Base-by-base conservation (phyloP, 1,140 invertebrate species). In the Cotesia vestalis region DNA sequence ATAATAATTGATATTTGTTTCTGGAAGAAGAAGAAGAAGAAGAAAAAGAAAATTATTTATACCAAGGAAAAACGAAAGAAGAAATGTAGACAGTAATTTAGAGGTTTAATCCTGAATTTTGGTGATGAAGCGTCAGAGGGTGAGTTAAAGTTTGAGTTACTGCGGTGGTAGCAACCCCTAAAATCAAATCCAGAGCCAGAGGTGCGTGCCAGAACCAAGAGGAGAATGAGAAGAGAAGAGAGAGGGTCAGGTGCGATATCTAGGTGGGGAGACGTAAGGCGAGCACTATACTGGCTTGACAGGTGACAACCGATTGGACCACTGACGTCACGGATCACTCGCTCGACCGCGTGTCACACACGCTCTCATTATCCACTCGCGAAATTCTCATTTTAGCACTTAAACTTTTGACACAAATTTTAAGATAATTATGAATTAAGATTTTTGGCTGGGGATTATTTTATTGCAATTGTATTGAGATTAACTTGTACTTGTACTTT, bases 291-390 rank as follows among this genome's bases (percentile, higher is more conserved):
- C n/a, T 34, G n/a, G 35, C 35, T 59, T 85, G 82, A 85, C 81
- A 83, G 79, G 80, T 84, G 83, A 84, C 80, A 80, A 81, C 80
- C 80, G 75, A 84, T 84, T 78, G 82, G 78, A 81, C 82, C 82
- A 83, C 83, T 83, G 83, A 84, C 79, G 78, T 80, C 78, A 80
- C 76, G 70, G 77, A 77, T 76, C 76, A 77, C 78, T 76, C 67
- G 76, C 71, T 72, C 75, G 72, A 72, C 61, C 73, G 73, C 75
- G 71, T 75, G 72, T 61, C 52, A 51, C 71, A 70, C 74, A 75
- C 73, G 38, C 66, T 62, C 40, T 38, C n/a, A 46, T 46, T 46
- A 46, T 46, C 40, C 40, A 46, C 40, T 46, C 40, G 40, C 40
- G 40, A 6, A 8, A 76, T 73, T 66, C 66, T 69, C 35, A 27